Base-by-base conservation (phyloP, 2,797 vertebrate genomes). In the Antrozous pallidus region DNA sequence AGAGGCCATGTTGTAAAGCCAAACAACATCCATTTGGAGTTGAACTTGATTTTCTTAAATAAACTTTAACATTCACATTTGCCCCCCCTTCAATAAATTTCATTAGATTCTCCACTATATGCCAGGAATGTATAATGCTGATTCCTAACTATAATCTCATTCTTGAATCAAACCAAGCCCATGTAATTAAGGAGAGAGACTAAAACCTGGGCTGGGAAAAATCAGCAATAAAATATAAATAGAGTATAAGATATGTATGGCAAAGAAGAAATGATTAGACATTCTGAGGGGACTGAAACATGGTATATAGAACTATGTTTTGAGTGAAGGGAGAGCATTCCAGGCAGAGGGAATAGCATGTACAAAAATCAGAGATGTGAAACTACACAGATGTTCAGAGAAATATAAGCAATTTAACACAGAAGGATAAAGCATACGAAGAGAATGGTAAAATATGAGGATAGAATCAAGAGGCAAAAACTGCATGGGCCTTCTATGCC, bases 41-140 rank as follows among this genome's bases (percentile, higher is more conserved):
- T 51, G 9, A 93, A 88, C 22, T 33, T 94, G 17, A 75, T 90
- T 88, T 71, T 85, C 63, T 92, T 82, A 88, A 77, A 33, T 56
- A 92, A 58, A 80, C n/a, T 71, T 87, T 45, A 82, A 88, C 65
- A 84, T 40, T 94, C 20, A 85, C 28, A 86, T 47, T 61, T 92
- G 8, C 2, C 58, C 26, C n/a, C 84, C 77, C 63, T 90, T 70
- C 38, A 90, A 0, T 61, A 81, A 56, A 65, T 49, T 94, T 82
- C 14, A 28, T 12, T n/a, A 54, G 42, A 74, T 85, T 67, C 8
- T 86, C 45, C 22, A 65, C 28, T 33, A 63, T 1, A 13, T 33
- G 65, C 49, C n/a, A 88, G 61, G 56, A 91, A 85, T 40, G 18
- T 42, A 77, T 8, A 7, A 47, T 51, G 11, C 36, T 16, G 6